phyloP scores from a whole-genome alignment of 2,888 invertebrate genomes.

The Lycophotia porphyrea region DNA sequence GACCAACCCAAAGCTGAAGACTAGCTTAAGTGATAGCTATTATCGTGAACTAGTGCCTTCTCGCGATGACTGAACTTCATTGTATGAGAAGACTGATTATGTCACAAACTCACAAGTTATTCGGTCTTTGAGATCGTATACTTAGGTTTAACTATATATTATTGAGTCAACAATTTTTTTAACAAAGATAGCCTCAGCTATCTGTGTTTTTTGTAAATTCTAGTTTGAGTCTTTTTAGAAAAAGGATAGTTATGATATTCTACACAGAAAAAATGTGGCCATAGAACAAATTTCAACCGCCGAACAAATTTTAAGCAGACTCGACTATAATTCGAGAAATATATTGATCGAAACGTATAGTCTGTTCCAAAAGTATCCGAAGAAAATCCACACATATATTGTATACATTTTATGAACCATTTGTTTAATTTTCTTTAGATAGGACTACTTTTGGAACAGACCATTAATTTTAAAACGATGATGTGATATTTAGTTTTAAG shows the following conservation, averaged over 20 bases:
- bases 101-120: conserved; percentile 5
- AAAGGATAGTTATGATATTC: background rate
- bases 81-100: conserved; percentile 9
- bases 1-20: background rate
- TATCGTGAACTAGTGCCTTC: conserved; percentile 1
- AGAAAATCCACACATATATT: no score
- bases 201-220: background rate
- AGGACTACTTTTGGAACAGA: background rate
- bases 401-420: background rate
- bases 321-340: background rate
- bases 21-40: background rate
- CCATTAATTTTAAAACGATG: conserved; percentile 5
- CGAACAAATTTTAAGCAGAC: background rate
- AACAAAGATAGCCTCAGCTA: no score
- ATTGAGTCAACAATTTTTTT: background rate
- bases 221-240: no score
- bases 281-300: background rate
- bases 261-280: background rate
- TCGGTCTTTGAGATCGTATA: background rate
- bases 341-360: conserved; percentile 2
- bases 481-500: conserved; percentile 46
- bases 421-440: background rate
- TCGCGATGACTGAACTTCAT: background rate
- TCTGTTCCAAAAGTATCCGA: background rate
- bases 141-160: background rate